A percentile compares a stretch with the other conserved stretches of the same genome.
phyloP scores from a whole-genome alignment of 2,888 invertebrate genomes.

The Loripinus fragilis region DNA sequence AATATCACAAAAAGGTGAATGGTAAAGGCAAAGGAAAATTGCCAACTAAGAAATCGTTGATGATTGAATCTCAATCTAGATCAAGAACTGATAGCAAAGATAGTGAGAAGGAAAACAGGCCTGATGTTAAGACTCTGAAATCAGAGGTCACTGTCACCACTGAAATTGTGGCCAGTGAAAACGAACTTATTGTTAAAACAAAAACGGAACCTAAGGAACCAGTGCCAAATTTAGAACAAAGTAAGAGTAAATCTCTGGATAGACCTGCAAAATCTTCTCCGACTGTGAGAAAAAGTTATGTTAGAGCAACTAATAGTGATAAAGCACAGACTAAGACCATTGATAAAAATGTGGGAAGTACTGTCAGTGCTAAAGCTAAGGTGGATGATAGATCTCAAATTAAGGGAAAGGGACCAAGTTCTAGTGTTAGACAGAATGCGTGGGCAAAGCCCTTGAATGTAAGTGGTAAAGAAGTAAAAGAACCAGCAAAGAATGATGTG shows the following conservation, averaged over 20 bases:
- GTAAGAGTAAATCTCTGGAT: constrained; percentile 19
- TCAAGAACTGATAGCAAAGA: constrained; percentile 70
- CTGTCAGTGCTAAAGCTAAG: constrained; percentile 7
- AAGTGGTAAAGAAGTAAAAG: constrained; percentile 10
- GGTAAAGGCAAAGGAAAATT: constrained; percentile 11
- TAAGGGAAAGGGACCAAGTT: neutral
- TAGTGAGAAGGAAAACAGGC: constrained; percentile 79
- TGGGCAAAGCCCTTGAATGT: constrained; percentile 12
- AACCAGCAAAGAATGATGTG: constrained; percentile 4
- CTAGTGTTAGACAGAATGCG: constrained; percentile 9
- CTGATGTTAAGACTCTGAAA: constrained; percentile 26
- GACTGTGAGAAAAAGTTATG: constrained; percentile 10
- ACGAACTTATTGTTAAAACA: constrained; percentile 1
- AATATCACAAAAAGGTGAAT: constrained; percentile 26
- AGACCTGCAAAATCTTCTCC: neutral
- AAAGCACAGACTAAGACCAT: constrained; percentile 18
- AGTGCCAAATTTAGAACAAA: constrained; percentile 13
- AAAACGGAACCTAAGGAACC: constrained; percentile 4
- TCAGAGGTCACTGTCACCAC: constrained; percentile 6
- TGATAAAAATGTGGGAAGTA: constrained; percentile 8
- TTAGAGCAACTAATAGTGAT: neutral
- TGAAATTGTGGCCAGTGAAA: neutral
- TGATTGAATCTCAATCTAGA: neutral
- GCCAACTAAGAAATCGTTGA: neutral
- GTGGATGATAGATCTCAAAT: constrained; percentile 5